These are phyloP conservation scores for Melinaea menophilus DNA, from an alignment of 2,888 invertebrate genomes.

Conservation along the genomic window DNA sequence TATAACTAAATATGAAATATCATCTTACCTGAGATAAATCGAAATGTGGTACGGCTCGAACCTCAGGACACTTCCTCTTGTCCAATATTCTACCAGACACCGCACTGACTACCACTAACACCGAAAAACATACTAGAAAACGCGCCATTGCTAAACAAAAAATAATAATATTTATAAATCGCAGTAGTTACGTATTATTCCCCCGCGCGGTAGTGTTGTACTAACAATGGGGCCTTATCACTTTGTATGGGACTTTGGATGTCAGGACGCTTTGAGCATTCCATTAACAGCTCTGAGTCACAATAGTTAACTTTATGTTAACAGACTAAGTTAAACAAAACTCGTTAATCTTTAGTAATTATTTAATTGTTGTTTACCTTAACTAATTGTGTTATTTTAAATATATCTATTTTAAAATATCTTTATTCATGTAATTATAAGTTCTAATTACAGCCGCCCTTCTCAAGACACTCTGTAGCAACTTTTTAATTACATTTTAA, in stretches of 20 bases:
- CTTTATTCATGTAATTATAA: not conserved
- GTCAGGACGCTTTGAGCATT: conserved; percentile 60
- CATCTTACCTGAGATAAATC: conserved; percentile 82
- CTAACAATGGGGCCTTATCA: conserved; percentile 74
- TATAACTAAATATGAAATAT: conserved; percentile 24
- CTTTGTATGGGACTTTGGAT: conserved; percentile 65
- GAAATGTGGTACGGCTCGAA: conserved; percentile 87
- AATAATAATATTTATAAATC: not conserved
- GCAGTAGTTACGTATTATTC: conserved; percentile 46
- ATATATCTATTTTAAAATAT: not conserved
- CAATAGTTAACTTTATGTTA: conserved; percentile 38
- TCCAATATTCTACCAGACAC: conserved; percentile 66
- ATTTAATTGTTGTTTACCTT: no score
- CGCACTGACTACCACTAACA: conserved; percentile 41
- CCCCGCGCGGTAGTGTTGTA: conserved; percentile 51
- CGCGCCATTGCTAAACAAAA: conserved; percentile 15
- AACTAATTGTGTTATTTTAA: not conserved
- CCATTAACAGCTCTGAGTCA: conserved; percentile 61
- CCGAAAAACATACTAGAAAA: conserved; percentile 17
- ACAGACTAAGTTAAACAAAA: not conserved
- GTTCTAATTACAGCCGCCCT: not conserved
- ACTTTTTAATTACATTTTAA: not conserved
- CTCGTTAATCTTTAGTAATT: not conserved
- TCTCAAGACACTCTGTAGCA: not conserved
- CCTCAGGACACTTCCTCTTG: conserved; percentile 86